Base-by-base conservation (phyloP, 2,113 vertebrate species). In the Paedocypris sp. region DNA sequence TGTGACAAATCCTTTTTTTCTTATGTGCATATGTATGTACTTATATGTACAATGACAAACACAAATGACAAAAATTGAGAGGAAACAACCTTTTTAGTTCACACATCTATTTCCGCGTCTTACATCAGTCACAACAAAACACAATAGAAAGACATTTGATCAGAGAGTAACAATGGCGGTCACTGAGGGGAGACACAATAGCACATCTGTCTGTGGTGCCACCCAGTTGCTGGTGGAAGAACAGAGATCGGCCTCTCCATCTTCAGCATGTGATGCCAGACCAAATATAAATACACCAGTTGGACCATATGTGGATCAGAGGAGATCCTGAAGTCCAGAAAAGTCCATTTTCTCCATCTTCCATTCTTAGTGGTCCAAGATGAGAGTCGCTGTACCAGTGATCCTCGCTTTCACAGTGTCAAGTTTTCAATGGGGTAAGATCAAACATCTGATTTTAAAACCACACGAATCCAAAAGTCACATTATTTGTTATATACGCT, bases 151-250 rank as follows among this genome's bases (percentile, higher is more conserved):
- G 59, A 62, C 69, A 49, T 72, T 77, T 86, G 80, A 84, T 75
- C 23, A 19, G 31, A 23, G 7, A 5, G 11, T 36, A 47, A 85
- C 81, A 85, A 84, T 73, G 71, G 60, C 15, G 0, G 8, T 9
- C 72, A 71, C 82, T 86, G 71, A 80, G 2, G 0, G 35, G 2
- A 20, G 22, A 73, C 75, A 86, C 80, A 85, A 83, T 67, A 76
- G 71, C 31, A 8, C 11, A 63, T 78, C 75, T 84, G 79, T 85
- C 66, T 59, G 43, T 47, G 9, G 76, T 76, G 67, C 57, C 71
- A 68, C 65, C 67, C 79, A 77, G 77, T 69, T 77, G 73, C 69
- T 56, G 67, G 70, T 77, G 82, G 75, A 76, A 80, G 75, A 77
- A 70, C 70, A 56, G 69, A 68, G 74, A 81, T 74, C 73, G 62